Percentiles rank a stretch among this genome's conserved stretches.
Evolutionary conservation across 2,797 vertebrate genomes (phyloP).

Genomic region (Antrozous pallidus): DNA sequence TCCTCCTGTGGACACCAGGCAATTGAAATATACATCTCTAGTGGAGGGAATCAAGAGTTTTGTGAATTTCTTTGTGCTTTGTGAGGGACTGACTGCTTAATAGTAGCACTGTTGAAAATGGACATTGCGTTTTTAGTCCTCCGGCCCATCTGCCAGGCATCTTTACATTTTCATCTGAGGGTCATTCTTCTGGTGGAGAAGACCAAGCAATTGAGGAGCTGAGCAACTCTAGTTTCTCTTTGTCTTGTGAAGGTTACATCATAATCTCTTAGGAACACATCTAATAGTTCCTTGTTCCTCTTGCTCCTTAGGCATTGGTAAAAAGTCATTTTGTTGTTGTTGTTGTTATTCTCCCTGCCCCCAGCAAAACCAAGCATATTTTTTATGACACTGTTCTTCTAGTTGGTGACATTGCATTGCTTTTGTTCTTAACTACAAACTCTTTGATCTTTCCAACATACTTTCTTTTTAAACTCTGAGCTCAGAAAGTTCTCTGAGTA

Average conservation of each 20-base stretch:
- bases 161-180: neutral
- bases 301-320: neutral
- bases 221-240: neutral
- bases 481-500: constrained; percentile 24
- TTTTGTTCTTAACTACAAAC: constrained; percentile 35
- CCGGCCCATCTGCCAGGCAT: neutral
- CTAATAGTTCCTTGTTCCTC: neutral
- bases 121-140: neutral
- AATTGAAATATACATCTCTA: neutral
- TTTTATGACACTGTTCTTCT: neutral
- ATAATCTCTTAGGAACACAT: neutral
- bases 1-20: neutral
- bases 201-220: neutral
- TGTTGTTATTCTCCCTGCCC: neutral
- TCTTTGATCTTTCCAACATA: constrained; percentile 48
- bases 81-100: neutral
- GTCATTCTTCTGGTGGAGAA: neutral
- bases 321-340: neutral
- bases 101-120: neutral
- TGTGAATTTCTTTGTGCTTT: neutral
- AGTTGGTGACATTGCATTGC: neutral
- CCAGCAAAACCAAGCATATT: neutral
- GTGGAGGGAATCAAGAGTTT: neutral
- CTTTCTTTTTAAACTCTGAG: constrained; percentile 22
- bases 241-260: constrained; percentile 2